phyloP scores from a whole-genome alignment of 2,888 invertebrate genomes.

The Zygaena filipendulae region DNA sequence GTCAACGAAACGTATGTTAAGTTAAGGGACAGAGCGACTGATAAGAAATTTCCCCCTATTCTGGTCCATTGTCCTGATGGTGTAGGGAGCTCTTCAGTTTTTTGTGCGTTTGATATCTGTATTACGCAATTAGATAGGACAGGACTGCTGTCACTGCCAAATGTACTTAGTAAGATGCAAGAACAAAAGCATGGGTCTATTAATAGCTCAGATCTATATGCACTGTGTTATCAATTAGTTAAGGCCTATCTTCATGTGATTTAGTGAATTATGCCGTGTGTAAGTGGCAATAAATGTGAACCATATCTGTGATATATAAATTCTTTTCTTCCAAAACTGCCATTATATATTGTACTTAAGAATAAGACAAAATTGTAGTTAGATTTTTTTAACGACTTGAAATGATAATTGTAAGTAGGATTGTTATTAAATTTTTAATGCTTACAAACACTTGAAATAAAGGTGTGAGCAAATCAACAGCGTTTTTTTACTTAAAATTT shows the following conservation, averaged over 20 bases:
- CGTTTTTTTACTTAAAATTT: conserved; percentile 5
- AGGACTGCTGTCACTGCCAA: conserved; percentile 5
- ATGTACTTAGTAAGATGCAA: conserved; percentile 5
- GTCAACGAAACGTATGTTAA: conserved; percentile 5
- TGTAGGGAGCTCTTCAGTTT: too few relatives aligned
- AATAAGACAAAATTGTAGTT: conserved; percentile 2
- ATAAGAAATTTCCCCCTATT: too few relatives aligned
- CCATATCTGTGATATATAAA: conserved; percentile 4
- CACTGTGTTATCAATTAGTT: conserved; percentile 4
- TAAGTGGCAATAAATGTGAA: conserved; percentile 4
- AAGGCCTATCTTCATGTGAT: conserved; percentile 4
- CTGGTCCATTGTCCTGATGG: too few relatives aligned
- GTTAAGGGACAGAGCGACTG: too few relatives aligned
- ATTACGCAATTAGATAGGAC: too few relatives aligned
- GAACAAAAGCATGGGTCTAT: conserved; percentile 5
- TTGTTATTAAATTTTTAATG: conserved; percentile 5
- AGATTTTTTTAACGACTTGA: conserved; percentile 1
- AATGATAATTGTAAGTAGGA: conserved; percentile 1
- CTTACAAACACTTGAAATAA: conserved; percentile 3
- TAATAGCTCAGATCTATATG: conserved; percentile 5
- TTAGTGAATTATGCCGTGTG: conserved; percentile 1
- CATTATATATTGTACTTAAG: conserved; percentile 2
- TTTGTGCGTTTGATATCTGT: too few relatives aligned
- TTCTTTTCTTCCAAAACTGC: too few relatives aligned
- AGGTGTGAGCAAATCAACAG: conserved; percentile 5